A percentile compares a stretch with the other conserved stretches of the same genome.
Conservation (phyloP, 2,888 invertebrate species). For the Mythimna vitellina region DNA sequence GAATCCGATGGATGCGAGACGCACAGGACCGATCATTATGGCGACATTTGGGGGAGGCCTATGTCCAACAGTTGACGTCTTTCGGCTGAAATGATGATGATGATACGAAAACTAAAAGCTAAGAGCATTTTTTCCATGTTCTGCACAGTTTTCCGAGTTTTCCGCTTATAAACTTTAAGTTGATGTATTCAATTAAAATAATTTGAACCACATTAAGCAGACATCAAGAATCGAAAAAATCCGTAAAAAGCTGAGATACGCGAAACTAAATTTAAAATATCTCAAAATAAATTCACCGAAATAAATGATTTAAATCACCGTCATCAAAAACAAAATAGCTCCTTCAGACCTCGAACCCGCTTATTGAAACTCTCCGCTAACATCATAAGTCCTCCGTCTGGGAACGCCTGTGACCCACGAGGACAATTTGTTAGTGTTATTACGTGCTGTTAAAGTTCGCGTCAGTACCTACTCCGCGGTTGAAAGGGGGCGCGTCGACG, state of each 20-base stretch:
- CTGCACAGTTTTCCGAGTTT: not conserved
- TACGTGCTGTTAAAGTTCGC: conserved; percentile 84
- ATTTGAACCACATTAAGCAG: not conserved
- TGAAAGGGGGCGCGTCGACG: conserved; percentile 79
- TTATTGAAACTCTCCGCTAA: conserved; percentile 75
- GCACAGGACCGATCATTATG: too few species aligned
- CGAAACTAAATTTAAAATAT: too few species aligned
- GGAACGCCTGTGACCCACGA: conserved; percentile 82
- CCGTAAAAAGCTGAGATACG: not conserved
- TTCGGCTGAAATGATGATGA: too few species aligned
- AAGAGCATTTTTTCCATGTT: not conserved
- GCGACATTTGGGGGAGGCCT: too few species aligned
- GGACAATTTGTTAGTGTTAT: conserved; percentile 87
- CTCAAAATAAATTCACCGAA: not conserved
- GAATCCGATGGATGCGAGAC: too few species aligned
- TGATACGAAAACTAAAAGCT: not conserved
- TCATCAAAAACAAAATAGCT: conserved; percentile 10
- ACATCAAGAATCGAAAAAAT: too few species aligned
- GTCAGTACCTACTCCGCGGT: conserved; percentile 83
- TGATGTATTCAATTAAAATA: not conserved
- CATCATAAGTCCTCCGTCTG: conserved; percentile 77
- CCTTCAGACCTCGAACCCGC: conserved; percentile 61
- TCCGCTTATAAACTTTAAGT: not conserved
- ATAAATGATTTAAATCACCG: not conserved
- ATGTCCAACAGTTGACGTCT: too few species aligned